phyloP scores from a whole-genome alignment of 2,888 invertebrate genomes.

The Mimachlamys varia region DNA sequence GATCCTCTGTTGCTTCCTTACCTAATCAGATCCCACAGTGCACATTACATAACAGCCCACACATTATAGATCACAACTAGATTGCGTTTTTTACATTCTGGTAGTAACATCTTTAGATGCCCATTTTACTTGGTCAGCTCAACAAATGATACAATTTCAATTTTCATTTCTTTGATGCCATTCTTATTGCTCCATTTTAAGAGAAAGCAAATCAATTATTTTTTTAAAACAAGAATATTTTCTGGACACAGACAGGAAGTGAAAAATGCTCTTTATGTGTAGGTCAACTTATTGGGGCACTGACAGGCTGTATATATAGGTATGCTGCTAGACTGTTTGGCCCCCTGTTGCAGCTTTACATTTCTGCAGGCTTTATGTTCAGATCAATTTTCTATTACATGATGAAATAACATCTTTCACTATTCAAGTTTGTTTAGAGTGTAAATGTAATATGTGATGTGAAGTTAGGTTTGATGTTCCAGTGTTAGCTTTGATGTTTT shows the following conservation, averaged over 20 bases:
- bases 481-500: not conserved
- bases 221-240: not conserved
- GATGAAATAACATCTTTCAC: slow-evolving; percentile 23
- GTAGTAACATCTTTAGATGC: not conserved
- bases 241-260: not conserved
- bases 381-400: not conserved
- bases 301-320: not conserved
- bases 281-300: not conserved
- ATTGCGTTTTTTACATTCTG: not conserved
- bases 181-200: not conserved
- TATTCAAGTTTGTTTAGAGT: not conserved
- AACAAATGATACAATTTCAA: not conserved
- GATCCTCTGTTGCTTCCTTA: not conserved
- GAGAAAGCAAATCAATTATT: not conserved
- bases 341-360: not conserved
- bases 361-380: not conserved
- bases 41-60: not conserved
- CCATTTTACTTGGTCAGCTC: no score
- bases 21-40: not conserved
- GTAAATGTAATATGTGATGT: not conserved
- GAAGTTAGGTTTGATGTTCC: not conserved
- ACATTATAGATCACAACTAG: not conserved
- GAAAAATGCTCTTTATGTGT: not conserved
- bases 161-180: not conserved
- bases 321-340: not conserved